Evolutionary conservation across 2,797 vertebrate species (phyloP).

Genomic region (Crenuchus spilurus): DNA sequence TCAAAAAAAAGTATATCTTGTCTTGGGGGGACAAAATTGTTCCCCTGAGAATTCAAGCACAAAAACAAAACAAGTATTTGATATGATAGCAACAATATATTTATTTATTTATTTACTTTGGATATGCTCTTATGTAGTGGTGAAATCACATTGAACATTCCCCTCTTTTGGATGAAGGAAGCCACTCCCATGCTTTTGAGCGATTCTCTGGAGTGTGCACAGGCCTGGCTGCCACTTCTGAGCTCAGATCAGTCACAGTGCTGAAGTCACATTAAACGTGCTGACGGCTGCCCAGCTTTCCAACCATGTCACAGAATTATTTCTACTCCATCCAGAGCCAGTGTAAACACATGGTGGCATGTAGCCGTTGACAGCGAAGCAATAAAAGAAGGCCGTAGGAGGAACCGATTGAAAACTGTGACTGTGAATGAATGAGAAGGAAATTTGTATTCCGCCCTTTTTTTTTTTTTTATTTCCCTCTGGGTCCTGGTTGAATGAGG

Average conservation of each 20-base stretch:
- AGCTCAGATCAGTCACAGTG: conserved; percentile 16
- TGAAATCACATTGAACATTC: conserved; percentile 1
- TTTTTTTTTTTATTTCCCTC: conserved; percentile 67
- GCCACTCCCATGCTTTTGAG: not conserved
- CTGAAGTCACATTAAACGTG: conserved; percentile 12
- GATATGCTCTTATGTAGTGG: not conserved
- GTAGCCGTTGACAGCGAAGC: conserved; percentile 19
- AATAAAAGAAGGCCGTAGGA: conserved; percentile 37
- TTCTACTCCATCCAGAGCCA: conserved; percentile 7
- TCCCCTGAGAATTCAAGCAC: no score
- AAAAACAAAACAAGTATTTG: no score
- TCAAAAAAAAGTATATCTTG: no score
- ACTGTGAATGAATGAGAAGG: conserved; percentile 35
- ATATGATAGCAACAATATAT: not conserved
- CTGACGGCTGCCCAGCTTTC: conserved; percentile 7
- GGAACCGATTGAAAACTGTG: conserved; percentile 40
- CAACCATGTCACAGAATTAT: not conserved
- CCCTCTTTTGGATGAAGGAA: conserved; percentile 1
- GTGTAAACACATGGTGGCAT: conserved; percentile 1
- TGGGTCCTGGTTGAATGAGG: conserved; percentile 23
- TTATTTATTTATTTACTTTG: not conserved
- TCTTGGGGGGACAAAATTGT: no score
- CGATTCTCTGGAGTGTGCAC: conserved; percentile 11
- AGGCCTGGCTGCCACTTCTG: conserved; percentile 9
- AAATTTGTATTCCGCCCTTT: conserved; percentile 63